Conservation (phyloP, 2,797 vertebrate genomes). For the Enteromius treurensis region DNA sequence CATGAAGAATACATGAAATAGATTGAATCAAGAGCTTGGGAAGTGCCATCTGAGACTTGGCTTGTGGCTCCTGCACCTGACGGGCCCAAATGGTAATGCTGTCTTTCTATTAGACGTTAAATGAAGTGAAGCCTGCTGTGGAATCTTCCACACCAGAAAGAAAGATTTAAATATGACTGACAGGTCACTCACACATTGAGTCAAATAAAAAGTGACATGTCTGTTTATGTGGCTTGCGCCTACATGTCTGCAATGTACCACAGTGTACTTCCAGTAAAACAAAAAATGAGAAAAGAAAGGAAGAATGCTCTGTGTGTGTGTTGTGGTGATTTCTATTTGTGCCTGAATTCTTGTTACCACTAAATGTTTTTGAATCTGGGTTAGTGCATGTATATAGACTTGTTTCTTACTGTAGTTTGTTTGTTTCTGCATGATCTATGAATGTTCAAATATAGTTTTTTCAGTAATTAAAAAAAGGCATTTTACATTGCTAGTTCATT, state of each 20-base stretch:
- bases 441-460: neutral
- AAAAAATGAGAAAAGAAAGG: no score
- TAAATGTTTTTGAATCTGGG: neutral
- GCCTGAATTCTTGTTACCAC: neutral
- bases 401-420: neutral
- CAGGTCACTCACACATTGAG: conserved; percentile 72
- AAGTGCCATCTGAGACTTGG: conserved; percentile 23
- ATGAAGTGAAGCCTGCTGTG: conserved; percentile 37
- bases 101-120: conserved; percentile 38
- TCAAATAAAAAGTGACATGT: conserved; percentile 79
- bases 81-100: conserved; percentile 44
- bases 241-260: conserved; percentile 57
- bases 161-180: conserved; percentile 73
- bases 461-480: no score
- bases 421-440: neutral
- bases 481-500: neutral
- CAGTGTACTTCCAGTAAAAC: neutral
- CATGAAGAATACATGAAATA: conserved; percentile 40
- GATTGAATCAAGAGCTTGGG: conserved; percentile 20
- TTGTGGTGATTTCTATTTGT: conserved; percentile 10
- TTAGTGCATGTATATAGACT: no score
- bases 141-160: conserved; percentile 44
- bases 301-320: neutral
- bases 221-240: conserved; percentile 76
- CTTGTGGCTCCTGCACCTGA: conserved; percentile 2